These are phyloP conservation scores for Teleogryllus occipitalis DNA, from an alignment of 1,140 invertebrate species.

Conservation along the genomic window DNA sequence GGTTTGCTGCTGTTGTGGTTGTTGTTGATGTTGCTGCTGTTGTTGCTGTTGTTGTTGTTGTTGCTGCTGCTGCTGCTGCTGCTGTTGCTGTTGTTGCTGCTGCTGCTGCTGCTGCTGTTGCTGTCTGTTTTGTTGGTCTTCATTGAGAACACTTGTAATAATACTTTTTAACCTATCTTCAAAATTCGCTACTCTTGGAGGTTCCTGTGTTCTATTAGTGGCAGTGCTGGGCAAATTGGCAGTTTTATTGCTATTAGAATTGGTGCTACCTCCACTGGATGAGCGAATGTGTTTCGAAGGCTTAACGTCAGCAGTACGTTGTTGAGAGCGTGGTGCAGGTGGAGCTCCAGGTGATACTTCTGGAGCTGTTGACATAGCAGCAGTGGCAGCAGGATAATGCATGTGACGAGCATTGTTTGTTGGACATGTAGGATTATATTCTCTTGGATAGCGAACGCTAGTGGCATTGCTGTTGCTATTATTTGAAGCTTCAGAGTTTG, in stretches of 20 bases:
- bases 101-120: conserved; percentile 35
- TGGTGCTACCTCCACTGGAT: background rate
- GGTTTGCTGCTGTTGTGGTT: conserved; percentile 29
- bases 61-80: conserved; percentile 32
- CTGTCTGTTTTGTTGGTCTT: conserved; percentile 58
- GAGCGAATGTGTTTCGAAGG: background rate
- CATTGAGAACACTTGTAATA: conserved; percentile 81
- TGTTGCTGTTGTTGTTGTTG: conserved; percentile 28
- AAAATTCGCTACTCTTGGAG: conserved; percentile 76
- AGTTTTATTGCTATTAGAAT: background rate
- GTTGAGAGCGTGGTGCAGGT: background rate
- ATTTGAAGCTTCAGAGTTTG: background rate
- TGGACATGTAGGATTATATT: background rate
- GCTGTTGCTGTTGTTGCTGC: conserved; percentile 27
- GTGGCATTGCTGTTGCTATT: background rate
- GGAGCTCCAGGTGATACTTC: background rate
- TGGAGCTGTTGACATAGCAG: background rate
- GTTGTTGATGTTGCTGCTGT: conserved; percentile 32
- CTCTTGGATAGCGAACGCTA: conserved; percentile 9
- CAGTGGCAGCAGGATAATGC: background rate
- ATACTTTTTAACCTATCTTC: conserved; percentile 88
- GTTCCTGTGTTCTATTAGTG: conserved; percentile 51
- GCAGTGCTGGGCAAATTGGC: conserved; percentile 19
- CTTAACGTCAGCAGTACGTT: background rate
- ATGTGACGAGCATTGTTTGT: conserved; percentile 13